Evolutionary conservation across 2,888 invertebrate species (phyloP), one percentile per base, ranked within the genome.

Genomic region (Ommatoiulus sabulosus): DNA sequence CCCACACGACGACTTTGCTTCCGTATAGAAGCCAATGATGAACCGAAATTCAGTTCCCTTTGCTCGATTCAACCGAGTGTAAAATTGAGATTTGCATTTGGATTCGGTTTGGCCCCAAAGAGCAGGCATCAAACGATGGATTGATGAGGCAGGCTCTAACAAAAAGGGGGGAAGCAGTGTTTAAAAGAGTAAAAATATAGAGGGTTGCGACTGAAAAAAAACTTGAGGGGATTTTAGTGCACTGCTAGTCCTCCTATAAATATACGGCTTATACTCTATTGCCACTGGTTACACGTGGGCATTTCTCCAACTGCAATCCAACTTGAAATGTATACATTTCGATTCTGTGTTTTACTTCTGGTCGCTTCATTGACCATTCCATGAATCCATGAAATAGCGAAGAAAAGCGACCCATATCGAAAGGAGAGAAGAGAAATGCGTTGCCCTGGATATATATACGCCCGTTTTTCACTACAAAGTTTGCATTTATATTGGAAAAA

Each of bases 321-420:
- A 72, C 72, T 72, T 24, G 72, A 72, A 72, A 72, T 72, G 72
- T 72, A 72, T 72, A 72, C 72, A 72, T 72, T 72, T 72, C 72
- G 72, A 72, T 85, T 85, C 46, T 85, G 44, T 85, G 85, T 85
- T 85, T 85, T 46, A 85, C 85, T 85, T 85, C 85, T 85, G 46
- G 85, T 85, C 85, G 85, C 85, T 44, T 85, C 85, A 85, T 85
- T 85, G 85, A 85, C 85, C 85, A 85, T 85, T 85, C 85, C 85
- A 85, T n/a, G 72, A 72, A 72, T 72, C 72, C 85, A 85, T 44
- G 46, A 44, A 85, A 85, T 44, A 85, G 85, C 85, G 46, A 85
- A 85, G 46, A 85, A 85, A 85, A 72, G 72, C 72, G 72, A 72
- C 24, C 72, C 72, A 24, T 72, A 72, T 72, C 72, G 24, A 8